phyloP scores from a whole-genome alignment of 2,797 vertebrate genomes.

The Tragopan temminckii region DNA sequence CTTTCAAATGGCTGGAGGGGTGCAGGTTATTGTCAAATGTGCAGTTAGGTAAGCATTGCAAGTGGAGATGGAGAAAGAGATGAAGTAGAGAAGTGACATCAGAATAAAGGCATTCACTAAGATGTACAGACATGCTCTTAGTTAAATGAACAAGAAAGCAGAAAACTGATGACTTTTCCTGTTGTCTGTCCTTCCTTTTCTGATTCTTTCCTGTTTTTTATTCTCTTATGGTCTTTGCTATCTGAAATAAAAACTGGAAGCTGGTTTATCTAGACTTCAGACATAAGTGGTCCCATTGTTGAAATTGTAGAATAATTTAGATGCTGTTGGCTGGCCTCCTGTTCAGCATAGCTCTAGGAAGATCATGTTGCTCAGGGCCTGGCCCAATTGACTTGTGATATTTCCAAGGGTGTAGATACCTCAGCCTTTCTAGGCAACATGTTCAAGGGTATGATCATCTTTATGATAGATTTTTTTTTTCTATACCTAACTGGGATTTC shows the following conservation, averaged over 20 bases:
- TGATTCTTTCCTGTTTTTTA: not conserved
- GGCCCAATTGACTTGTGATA: not conserved
- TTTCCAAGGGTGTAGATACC: not conserved
- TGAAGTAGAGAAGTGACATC: not conserved
- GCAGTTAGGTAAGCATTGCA: not conserved
- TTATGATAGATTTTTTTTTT: not conserved
- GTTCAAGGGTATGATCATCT: not conserved
- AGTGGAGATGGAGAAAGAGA: not conserved
- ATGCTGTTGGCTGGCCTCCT: not conserved
- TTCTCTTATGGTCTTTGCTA: not conserved
- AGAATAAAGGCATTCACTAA: not conserved
- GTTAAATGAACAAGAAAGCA: not conserved
- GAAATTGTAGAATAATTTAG: not conserved
- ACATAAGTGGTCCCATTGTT: not conserved
- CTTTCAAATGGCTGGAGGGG: not conserved
- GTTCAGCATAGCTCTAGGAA: not conserved
- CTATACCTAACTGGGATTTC: not conserved
- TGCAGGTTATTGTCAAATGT: not conserved
- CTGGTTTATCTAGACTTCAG: not conserved
- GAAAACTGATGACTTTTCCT: not conserved
- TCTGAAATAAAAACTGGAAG: not conserved
- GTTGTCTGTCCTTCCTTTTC: not conserved
- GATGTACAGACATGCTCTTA: not conserved
- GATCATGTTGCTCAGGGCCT: not conserved
- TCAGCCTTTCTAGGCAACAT: accelerated